Evolutionary conservation across 2,888 invertebrate genomes (phyloP), one percentile per base, ranked within the genome.

Genomic region (Geotrupes spiniger): DNA sequence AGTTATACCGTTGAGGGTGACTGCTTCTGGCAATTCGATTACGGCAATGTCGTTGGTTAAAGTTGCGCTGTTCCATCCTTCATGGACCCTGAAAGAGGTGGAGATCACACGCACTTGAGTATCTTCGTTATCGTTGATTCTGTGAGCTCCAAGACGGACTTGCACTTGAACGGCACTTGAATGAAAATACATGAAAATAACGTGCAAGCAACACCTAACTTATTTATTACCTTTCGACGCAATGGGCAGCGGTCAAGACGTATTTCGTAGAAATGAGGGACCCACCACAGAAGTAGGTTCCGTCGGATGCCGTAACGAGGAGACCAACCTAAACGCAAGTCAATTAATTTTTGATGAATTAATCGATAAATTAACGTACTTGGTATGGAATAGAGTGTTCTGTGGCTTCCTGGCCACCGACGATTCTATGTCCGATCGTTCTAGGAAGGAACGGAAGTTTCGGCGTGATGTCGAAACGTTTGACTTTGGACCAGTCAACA

Each of bases 171-270:
- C 9, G 31, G 50, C 49, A 38, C 76, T 75, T 58, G 71, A 76
- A 64, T 74, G 75, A 25, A 16, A 29, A 43, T 21, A 14, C 10
- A 21, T 21, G 21, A 21, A 4, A 21, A 21, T 21, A 4, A 3
- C 6, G 21, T 21, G 21, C 21, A 21, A 21, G 21, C 3, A 6
- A 21, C 6, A 21, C 3, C 6, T 4, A 21, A n/a, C n/a, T n/a
- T 21, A 4, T 21, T 21, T 21, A 21, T 29, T 45, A 49, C 49
- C 8, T 27, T 2, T 42, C 41, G 10, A 45, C 45, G 63, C 79
- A 79, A 60, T 79, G 79, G 1, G 79, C 79, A 1, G 78, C 78
- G 0, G 78, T 77, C 31, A 79, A 58, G 41, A 79, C 72, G 74
- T 75, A 77, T 52, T 74, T 68, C 4, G 57, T 66, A 46, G 72